Evolutionary conservation across 2,113 vertebrate genomes (phyloP).

Genomic region (Corvus moneduloides): DNA sequence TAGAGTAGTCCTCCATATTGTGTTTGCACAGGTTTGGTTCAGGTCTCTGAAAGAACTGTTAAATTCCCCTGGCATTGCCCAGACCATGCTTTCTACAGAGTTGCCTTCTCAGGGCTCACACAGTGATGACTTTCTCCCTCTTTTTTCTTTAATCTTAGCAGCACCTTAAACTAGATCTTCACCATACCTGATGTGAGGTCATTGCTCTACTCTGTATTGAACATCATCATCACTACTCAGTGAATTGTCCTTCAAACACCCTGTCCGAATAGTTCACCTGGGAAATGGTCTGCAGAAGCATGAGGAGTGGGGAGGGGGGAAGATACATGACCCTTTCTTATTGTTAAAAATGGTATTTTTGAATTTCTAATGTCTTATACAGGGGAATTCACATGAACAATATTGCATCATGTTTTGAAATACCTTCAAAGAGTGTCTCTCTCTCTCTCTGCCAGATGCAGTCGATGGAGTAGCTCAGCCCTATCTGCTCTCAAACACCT

Average conservation of each 20-base stretch:
- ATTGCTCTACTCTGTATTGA: background rate
- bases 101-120: background rate
- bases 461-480: background rate
- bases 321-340: background rate
- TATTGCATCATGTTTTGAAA: background rate
- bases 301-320: background rate
- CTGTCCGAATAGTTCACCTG: background rate
- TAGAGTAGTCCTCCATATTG: background rate
- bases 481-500: background rate
- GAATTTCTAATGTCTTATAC: background rate
- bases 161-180: background rate
- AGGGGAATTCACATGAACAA: background rate
- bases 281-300: background rate
- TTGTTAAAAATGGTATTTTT: background rate
- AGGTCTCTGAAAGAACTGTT: background rate
- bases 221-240: fast-evolving
- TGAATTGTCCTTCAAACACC: background rate
- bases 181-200: background rate
- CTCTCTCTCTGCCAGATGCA: background rate
- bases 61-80: background rate
- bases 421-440: background rate
- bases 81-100: background rate
- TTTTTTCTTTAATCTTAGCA: background rate
- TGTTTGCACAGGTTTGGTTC: background rate
- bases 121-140: background rate